Conservation (phyloP, 2,797 vertebrate genomes). For the Clarias laeviceps region DNA sequence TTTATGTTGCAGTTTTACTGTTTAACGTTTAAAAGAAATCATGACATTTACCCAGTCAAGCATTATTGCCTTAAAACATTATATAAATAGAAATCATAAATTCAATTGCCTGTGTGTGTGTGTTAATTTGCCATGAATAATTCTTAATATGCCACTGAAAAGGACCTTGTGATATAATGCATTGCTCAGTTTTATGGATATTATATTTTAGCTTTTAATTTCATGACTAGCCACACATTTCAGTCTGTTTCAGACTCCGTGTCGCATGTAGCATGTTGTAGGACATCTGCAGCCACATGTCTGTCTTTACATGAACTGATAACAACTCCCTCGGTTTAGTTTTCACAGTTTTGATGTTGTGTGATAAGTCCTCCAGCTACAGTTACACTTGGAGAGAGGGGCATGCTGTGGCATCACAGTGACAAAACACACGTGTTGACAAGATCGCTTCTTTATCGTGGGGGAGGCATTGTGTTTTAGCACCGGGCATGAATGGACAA, state of each 20-base stretch:
- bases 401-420: background rate
- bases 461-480: conserved; percentile 26
- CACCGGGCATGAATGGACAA: conserved; percentile 55
- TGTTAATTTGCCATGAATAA: background rate
- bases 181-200: background rate
- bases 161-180: background rate
- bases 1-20: background rate
- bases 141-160: background rate
- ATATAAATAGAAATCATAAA: background rate
- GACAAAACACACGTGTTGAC: conserved; percentile 17
- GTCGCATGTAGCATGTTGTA: background rate
- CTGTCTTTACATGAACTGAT: background rate
- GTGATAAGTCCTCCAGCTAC: conserved; percentile 15
- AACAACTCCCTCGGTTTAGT: background rate
- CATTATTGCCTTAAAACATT: background rate
- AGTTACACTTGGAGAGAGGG: background rate
- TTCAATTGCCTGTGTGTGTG: background rate
- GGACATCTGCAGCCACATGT: conserved; percentile 11
- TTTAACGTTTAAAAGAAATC: background rate
- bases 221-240: background rate
- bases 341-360: conserved; percentile 6
- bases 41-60: background rate
- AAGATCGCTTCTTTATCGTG: conserved; percentile 21
- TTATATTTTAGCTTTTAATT: background rate
- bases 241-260: background rate